Base-by-base conservation (phyloP, 2,888 invertebrate genomes). In the Lithophane ornitopus region DNA sequence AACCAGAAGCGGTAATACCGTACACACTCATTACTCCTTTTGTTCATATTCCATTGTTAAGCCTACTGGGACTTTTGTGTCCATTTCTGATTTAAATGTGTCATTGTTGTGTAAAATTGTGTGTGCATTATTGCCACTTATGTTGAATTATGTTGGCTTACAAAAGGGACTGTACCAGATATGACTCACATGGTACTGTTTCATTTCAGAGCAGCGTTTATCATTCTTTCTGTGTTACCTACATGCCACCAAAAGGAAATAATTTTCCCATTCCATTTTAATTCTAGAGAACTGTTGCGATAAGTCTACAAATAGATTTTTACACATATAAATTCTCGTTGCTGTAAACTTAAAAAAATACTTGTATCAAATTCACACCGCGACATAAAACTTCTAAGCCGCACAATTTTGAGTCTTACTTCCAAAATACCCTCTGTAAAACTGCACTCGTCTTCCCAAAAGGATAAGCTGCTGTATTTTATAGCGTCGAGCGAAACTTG, bases 21-120 rank as follows among this genome's bases (percentile, higher is more conserved):
- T n/a, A 22, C 54, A 8, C 39, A 56, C 22, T 46, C 7, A 44
- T 19, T 28, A 16, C 49, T 63, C n/a, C 34, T 52, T 63, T 68
- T 80, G 63, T 79, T 74, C 49, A 44, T n/a, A 68, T 79, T 68
- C 44, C n/a, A 3, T 61, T 69, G 56, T 52, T 46, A 62, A 58
- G 54, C 69, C 58, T 62, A 39, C 39, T 76, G 34, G 75, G 19
- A n/a, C 54, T 81, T 70, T 62, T 59, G 8, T 11, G 41, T 59
- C 76, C 58, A 70, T 61, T 81, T 62, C 70, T 78, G 73, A 68
- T 68, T 78, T 44, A 34, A 70, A 68, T 59, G 26, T 63, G 56
- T 62, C 72, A 73, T 81, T 81, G 81, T 81, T 81, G 39, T 76
- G 65, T 69, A 61, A 76, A 71, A 76, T 66, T 61, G 7, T 67